These are phyloP conservation scores for Lordiphosa andalusiaca DNA, from an alignment of 2,888 invertebrate genomes.

Conservation along the genomic window DNA sequence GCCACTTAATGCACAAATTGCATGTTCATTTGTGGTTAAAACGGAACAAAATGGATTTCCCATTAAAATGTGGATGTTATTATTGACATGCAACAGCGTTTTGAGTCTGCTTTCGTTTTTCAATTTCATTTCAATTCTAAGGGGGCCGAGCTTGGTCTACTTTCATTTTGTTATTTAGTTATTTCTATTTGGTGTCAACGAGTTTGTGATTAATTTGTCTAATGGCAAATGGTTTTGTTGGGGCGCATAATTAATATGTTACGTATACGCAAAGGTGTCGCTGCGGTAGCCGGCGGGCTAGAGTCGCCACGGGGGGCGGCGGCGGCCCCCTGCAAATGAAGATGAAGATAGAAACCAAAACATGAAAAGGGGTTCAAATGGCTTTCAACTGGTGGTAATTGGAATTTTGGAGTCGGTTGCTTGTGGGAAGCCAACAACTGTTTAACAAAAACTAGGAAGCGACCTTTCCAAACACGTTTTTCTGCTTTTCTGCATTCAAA, in stretches of 20 bases:
- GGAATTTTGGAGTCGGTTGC: slow-evolving; percentile 51
- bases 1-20: slow-evolving; percentile 63
- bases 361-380: slow-evolving; percentile 59
- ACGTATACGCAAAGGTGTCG: slow-evolving; percentile 63
- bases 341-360: slow-evolving; percentile 23
- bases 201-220: slow-evolving; percentile 54
- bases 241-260: slow-evolving; percentile 65
- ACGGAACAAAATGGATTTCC: slow-evolving; percentile 53
- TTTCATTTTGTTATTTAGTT: slow-evolving; percentile 51
- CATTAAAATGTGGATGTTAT: slow-evolving; percentile 28
- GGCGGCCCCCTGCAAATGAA: slow-evolving; percentile 6
- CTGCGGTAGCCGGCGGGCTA: slow-evolving; percentile 53
- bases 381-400: slow-evolving; percentile 54
- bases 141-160: slow-evolving; percentile 30
- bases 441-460: slow-evolving; percentile 48
- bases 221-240: slow-evolving; percentile 29
- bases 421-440: background rate
- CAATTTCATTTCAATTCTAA: slow-evolving; percentile 45
- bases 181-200: slow-evolving; percentile 29
- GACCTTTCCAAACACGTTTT: slow-evolving; percentile 45
- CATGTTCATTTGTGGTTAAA: slow-evolving; percentile 54
- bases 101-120: slow-evolving; percentile 21
- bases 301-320: slow-evolving; percentile 35
- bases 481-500: background rate
- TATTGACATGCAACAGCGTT: slow-evolving; percentile 53